Base-by-base conservation (phyloP, 2,888 invertebrate species). In the Apamea anceps region DNA sequence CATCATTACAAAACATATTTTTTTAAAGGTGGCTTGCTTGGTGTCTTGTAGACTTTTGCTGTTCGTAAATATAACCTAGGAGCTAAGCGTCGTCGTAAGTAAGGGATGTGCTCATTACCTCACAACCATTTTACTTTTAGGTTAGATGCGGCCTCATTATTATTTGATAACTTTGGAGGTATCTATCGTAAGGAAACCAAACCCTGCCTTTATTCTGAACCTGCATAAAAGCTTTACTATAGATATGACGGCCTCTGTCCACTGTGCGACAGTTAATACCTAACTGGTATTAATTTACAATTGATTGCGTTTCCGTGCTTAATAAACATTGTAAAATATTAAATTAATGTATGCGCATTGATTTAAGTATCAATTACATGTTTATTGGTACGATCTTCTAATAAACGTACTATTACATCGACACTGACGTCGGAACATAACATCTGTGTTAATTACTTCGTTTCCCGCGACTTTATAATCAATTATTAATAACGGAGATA, bases 381-480 rank as follows among this genome's bases (percentile, higher is more conserved):
- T 77, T 75, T 77, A 71, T 73, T 66, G 48, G 28, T 76, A 75
- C 75, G 75, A 82, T 62, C 45, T 62, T 63, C 66, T 70, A 57
- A 66, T 79, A 63, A 72, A 82, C 37, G 4, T 21, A 32, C 25
- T 15, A 28, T 54, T 12, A 25, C 42, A 37, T 57, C 42, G 54
- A 13, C 28, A 15, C 12, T 18, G 42, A 66, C 37, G 65, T 60
- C 63, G 42, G 18, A 51, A 37, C 65, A 18, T 79, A 45, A 28
- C 65, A 68, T 51, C 18, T 82, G 54, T 42, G 48, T 72, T 85
- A 74, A 82, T 79, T 54, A 76, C 45, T n/a, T 25, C 13, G 68
- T 48, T 85, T 85, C 77, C 85, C 77, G 80, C 74, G 62, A 72
- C 80, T 68, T 63, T 5, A 70, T 13, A 32, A 68, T 63, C 6